phyloP scores from a whole-genome alignment of 2,888 invertebrate genomes.

The Troglohyphantes excavatus region DNA sequence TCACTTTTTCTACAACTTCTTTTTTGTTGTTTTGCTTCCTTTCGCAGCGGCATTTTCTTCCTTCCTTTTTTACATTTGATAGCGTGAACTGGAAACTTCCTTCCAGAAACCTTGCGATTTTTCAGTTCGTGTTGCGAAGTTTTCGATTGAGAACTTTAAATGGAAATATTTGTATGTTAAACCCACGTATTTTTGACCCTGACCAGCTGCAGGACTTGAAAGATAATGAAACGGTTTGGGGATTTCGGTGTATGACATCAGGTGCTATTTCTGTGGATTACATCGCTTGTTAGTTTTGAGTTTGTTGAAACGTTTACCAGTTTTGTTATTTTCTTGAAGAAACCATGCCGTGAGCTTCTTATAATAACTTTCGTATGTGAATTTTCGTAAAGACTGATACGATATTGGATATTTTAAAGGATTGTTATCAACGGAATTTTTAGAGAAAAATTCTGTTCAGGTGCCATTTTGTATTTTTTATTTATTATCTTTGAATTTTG shows the following conservation, averaged over 20 bases:
- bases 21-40: constrained; percentile 26
- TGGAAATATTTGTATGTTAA: not conserved
- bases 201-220: not conserved
- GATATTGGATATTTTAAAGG: too few relatives aligned
- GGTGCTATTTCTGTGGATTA: not conserved
- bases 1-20: constrained; percentile 31
- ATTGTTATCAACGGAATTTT: too few relatives aligned
- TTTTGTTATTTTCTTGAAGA: not conserved
- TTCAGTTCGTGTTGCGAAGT: not conserved
- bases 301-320: not conserved
- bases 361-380: too few relatives aligned
- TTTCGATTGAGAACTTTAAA: not conserved
- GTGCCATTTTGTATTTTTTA: too few relatives aligned
- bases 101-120: too few relatives aligned
- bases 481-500: too few relatives aligned
- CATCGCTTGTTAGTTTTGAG: not conserved
- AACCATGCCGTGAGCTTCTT: not conserved
- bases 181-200: not conserved
- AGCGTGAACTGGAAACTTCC: too few relatives aligned
- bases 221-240: not conserved
- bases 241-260: not conserved
- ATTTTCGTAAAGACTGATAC: too few relatives aligned
- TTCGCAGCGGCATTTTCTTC: constrained; percentile 2
- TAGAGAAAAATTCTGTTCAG: too few relatives aligned
- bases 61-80: too few relatives aligned